Evolutionary conservation across 2,888 invertebrate species (phyloP).

Genomic region (Agriopis aurantiaria): DNA sequence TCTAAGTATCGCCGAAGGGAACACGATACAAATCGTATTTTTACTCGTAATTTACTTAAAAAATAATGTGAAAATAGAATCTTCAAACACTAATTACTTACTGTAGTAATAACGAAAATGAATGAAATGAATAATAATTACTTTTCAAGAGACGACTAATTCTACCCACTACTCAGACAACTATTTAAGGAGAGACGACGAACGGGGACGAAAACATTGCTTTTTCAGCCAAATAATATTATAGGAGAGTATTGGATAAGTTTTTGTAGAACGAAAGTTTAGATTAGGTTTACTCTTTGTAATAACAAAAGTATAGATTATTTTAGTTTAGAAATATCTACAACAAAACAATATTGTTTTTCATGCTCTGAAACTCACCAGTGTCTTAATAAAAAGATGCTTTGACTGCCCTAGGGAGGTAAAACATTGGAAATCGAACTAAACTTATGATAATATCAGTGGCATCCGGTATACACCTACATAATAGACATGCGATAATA

Average conservation of each 20-base stretch:
- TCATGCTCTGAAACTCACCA: too few species aligned
- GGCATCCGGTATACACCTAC: too few species aligned
- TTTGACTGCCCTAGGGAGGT: too few species aligned
- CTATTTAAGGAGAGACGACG: conserved; percentile 46
- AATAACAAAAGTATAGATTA: not conserved
- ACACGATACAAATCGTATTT: too few species aligned
- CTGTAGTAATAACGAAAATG: conserved; percentile 49
- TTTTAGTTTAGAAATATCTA: not conserved
- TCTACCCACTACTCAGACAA: conserved; percentile 42
- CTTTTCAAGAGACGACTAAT: conserved; percentile 54
- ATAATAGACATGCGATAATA: too few species aligned
- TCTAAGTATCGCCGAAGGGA: too few species aligned
- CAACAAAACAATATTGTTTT: not conserved
- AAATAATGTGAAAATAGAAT: not conserved
- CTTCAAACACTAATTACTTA: conserved; percentile 50
- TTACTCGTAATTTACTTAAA: too few species aligned
- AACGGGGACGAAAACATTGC: conserved; percentile 26
- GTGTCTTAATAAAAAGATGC: too few species aligned
- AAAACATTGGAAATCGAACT: too few species aligned
- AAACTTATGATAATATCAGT: too few species aligned
- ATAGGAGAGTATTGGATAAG: conserved; percentile 1
- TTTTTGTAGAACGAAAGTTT: conserved; percentile 4
- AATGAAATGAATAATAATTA: conserved; percentile 64
- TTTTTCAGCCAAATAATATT: not conserved
- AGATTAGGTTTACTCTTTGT: not conserved